phyloP scores from a whole-genome alignment of 37 sponge, comb jelly and placozoan species.

The Beroe ovata region DNA sequence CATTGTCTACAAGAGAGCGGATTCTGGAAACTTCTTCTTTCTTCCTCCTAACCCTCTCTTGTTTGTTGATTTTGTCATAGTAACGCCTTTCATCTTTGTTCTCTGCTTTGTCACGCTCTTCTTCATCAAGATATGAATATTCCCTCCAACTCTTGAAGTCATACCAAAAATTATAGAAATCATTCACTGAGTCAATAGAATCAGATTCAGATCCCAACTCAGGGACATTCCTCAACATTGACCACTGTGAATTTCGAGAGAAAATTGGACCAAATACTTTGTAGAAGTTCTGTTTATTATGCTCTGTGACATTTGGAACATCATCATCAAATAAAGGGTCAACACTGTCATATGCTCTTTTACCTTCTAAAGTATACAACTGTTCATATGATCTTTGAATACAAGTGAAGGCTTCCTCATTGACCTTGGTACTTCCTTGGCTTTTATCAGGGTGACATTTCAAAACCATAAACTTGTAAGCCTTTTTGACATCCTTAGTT shows the following conservation, averaged over 20 bases:
- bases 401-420: constrained; percentile 84
- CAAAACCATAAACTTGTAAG: constrained; percentile 84
- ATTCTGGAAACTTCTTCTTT: constrained; percentile 83
- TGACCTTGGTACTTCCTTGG: constrained; percentile 43
- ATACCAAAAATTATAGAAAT: constrained; percentile 93
- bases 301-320: constrained; percentile 71
- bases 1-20: constrained; percentile 82
- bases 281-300: constrained; percentile 82
- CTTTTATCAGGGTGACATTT: constrained; percentile 95
- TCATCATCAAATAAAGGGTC: constrained; percentile 86
- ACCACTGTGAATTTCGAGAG: constrained; percentile 82
- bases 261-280: constrained; percentile 79
- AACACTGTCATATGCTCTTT: constrained; percentile 89
- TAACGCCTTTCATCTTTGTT: constrained; percentile 88
- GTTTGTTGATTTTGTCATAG: constrained; percentile 94
- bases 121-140: constrained; percentile 93
- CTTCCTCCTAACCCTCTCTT: constrained; percentile 78
- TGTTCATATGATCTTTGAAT: constrained; percentile 84
- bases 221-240: constrained; percentile 82
- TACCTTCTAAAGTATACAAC: constrained; percentile 70
- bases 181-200: constrained; percentile 76
- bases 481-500: constrained; percentile 85
- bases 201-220: constrained; percentile 72
- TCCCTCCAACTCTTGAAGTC: constrained; percentile 96
- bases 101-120: constrained; percentile 89